phyloP scores from a whole-genome alignment of 2,113 vertebrate species.

The Hippocampus comes region DNA sequence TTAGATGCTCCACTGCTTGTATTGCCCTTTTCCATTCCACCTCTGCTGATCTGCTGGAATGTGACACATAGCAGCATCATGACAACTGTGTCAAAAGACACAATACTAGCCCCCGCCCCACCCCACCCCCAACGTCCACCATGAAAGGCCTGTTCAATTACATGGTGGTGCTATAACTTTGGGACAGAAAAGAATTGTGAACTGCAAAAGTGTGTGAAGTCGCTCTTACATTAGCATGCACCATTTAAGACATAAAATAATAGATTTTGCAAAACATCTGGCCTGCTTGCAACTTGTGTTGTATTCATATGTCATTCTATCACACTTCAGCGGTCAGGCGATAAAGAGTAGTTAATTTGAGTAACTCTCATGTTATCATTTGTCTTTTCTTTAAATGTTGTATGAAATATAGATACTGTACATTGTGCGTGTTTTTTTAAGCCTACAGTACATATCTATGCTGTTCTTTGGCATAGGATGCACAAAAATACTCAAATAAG shows the following conservation, averaged over 20 bases:
- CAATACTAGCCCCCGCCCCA: background rate
- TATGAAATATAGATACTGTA: no score
- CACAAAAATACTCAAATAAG: background rate
- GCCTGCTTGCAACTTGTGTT: background rate
- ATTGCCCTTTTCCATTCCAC: conserved; percentile 5
- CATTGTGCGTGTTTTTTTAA: no score
- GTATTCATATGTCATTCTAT: no score
- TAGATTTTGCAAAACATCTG: background rate
- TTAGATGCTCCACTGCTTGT: conserved; percentile 1
- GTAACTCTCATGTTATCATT: no score
- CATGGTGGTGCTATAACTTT: background rate
- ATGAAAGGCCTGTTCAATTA: background rate
- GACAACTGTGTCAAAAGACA: conserved; percentile 3
- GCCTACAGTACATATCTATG: no score
- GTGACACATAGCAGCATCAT: background rate
- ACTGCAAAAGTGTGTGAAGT: no score
- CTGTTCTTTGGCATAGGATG: background rate
- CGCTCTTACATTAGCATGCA: no score
- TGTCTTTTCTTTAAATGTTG: no score
- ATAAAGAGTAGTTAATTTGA: no score
- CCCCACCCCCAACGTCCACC: background rate
- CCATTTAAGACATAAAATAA: background rate
- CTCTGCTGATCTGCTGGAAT: background rate
- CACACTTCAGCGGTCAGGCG: no score
- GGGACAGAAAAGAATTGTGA: background rate